These are phyloP conservation scores for Heliornis fulica DNA, from an alignment of 2,113 vertebrate species.

Conservation along the genomic window DNA sequence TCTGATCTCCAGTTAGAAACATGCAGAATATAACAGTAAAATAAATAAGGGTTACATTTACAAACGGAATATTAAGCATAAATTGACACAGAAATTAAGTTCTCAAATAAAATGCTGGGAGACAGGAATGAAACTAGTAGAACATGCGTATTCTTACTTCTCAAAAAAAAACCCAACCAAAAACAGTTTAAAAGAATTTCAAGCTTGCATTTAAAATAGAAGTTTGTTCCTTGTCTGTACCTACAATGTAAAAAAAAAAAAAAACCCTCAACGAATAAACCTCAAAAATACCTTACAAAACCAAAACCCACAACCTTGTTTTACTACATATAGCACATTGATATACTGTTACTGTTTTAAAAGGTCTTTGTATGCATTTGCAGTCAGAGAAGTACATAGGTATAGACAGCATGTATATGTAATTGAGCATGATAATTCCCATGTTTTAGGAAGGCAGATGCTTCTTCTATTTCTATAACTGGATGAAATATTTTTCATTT, in stretches of 20 bases:
- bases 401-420: not conserved
- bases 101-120: not conserved
- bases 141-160: not conserved
- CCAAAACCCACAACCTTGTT: not conserved
- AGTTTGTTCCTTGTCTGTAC: not conserved
- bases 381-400: not conserved
- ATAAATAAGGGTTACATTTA: not conserved
- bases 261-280: not conserved
- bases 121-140: not conserved
- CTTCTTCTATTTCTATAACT: not conserved
- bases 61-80: not conserved
- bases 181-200: not conserved
- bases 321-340: not conserved
- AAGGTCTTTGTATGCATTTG: not conserved
- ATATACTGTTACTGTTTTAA: not conserved
- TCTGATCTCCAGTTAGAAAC: not conserved
- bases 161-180: not conserved
- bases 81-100: not conserved
- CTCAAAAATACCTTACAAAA: too few relatives aligned
- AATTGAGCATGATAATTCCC: not conserved
- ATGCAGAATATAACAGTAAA: not conserved
- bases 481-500: not conserved
- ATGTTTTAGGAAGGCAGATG: not conserved
- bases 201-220: not conserved
- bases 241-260: not conserved